Evolutionary conservation across 1,140 invertebrate species (phyloP), one percentile per base, ranked within the genome.

Genomic region (Rhyacophila brunnea): DNA sequence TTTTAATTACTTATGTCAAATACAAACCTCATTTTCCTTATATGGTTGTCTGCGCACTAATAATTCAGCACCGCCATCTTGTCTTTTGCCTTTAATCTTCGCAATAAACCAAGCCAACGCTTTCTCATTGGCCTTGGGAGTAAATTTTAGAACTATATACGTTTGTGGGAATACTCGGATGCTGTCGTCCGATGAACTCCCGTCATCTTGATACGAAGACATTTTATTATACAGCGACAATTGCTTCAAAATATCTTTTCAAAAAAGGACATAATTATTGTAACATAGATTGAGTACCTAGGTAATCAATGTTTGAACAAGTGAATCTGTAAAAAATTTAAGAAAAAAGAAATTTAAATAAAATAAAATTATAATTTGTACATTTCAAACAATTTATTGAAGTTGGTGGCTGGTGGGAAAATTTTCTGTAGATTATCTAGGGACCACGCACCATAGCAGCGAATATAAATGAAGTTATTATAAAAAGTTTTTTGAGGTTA

Each of bases 21-120:
- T n/a, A 32, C 50, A 68, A 67, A 78, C 78, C 58, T 74, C 71
- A 60, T 67, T 74, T 55, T 71, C 59, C 34, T 68, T 65, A 66
- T 68, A 67, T 6, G 80, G 81, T 64, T 85, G 79, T 59, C 77
- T 77, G 28, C 80, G 72, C 0, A 84, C 78, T 1, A 82, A 64
- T 7, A 86, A 68, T 66, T 86, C 84, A 1, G 81, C 84, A 10
- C 84, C 85, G 6, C 82, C 83, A 52, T 83, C 74, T 46, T 74
- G 69, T 51, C 79, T 73, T 45, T 79, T 75, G 3, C 77, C 79
- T 51, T 74, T 70, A 6, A 87, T 79, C 69, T 83, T 85, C 7
- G 77, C 71, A 5, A 83, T 72, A 18, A 86, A 65, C 83, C 84
- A 86, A 55, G 80, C 69, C 10, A 83, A 67, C 9, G 83, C 77